Evolutionary conservation across 2,888 invertebrate genomes (phyloP).

Genomic region (Drosophila niveifrons): DNA sequence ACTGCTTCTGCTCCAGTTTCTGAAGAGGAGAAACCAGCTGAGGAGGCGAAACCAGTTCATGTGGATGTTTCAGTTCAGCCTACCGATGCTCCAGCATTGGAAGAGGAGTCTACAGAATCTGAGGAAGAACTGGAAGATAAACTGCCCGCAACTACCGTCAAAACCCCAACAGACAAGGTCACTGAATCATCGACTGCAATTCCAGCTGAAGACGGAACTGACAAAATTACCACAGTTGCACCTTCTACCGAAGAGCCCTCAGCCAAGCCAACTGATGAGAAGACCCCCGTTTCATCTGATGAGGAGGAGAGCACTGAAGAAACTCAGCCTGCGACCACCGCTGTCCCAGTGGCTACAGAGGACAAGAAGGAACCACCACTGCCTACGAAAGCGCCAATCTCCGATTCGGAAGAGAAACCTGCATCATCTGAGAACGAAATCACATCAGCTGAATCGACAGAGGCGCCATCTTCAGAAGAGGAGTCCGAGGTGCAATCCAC

Average conservation of each 20-base stretch:
- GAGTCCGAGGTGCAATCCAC: slow-evolving; percentile 27
- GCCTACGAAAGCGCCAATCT: slow-evolving; percentile 7
- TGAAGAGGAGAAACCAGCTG: slow-evolving; percentile 23
- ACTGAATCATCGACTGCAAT: slow-evolving; percentile 43
- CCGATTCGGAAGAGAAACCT: slow-evolving; percentile 28
- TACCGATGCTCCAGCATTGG: slow-evolving; percentile 42
- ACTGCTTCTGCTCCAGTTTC: slow-evolving; percentile 31
- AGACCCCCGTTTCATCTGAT: slow-evolving; percentile 34
- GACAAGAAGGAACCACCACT: slow-evolving; percentile 17
- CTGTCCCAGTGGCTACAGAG: slow-evolving; percentile 16
- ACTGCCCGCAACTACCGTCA: slow-evolving; percentile 41
- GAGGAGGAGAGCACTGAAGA: slow-evolving; percentile 28
- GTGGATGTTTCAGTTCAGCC: slow-evolving; percentile 16
- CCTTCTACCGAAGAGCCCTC: slow-evolving; percentile 34
- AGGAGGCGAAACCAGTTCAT: slow-evolving; percentile 34
- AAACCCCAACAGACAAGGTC: slow-evolving; percentile 35
- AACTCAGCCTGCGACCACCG: slow-evolving; percentile 16
- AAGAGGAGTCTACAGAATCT: slow-evolving; percentile 58
- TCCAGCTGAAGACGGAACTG: slow-evolving; percentile 34
- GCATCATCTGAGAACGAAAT: slow-evolving; percentile 28
- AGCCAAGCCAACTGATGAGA: slow-evolving; percentile 44
- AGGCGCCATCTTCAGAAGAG: slow-evolving; percentile 38
- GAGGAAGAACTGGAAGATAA: slow-evolving; percentile 42
- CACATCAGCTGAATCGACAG: slow-evolving; percentile 39
- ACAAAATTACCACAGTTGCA: slow-evolving; percentile 44